Evolutionary conservation across 2,888 invertebrate species (phyloP).

Genomic region (Hypomecis atomaria): DNA sequence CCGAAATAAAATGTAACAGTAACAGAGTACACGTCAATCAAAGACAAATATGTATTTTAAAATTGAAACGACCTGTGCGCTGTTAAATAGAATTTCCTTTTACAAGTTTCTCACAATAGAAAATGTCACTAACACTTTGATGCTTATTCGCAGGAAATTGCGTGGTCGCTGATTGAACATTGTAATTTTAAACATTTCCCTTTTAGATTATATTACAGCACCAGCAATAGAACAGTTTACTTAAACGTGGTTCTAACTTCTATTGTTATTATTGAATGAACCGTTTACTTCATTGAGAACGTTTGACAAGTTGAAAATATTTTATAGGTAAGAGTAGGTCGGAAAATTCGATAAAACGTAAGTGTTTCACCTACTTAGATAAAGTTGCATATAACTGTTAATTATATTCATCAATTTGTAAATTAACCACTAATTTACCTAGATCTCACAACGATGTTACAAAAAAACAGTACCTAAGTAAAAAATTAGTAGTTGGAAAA

Average conservation of each 20-base stretch:
- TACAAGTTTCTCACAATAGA: constrained; percentile 23
- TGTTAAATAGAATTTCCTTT: constrained; percentile 27
- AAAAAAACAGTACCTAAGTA: too few relatives aligned
- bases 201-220: constrained; percentile 5
- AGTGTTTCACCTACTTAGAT: constrained; percentile 12
- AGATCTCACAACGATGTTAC: too few relatives aligned
- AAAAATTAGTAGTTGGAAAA: too few relatives aligned
- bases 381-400: constrained; percentile 1
- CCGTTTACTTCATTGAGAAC: constrained; percentile 9
- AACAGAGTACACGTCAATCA: too few relatives aligned
- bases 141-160: constrained; percentile 38
- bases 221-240: too few relatives aligned
- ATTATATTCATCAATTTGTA: background rate
- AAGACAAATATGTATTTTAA: too few relatives aligned
- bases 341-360: constrained; percentile 14
- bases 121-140: constrained; percentile 42
- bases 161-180: constrained; percentile 28
- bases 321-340: constrained; percentile 14
- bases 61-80: too few relatives aligned
- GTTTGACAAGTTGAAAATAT: constrained; percentile 11
- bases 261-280: constrained; percentile 14
- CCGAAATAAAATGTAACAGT: too few relatives aligned
- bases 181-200: constrained; percentile 23
- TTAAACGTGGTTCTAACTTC: too few relatives aligned
- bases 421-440: background rate